These are phyloP conservation scores for Labeo rohita DNA, from an alignment of 2,113 vertebrate species.

Conservation along the genomic window DNA sequence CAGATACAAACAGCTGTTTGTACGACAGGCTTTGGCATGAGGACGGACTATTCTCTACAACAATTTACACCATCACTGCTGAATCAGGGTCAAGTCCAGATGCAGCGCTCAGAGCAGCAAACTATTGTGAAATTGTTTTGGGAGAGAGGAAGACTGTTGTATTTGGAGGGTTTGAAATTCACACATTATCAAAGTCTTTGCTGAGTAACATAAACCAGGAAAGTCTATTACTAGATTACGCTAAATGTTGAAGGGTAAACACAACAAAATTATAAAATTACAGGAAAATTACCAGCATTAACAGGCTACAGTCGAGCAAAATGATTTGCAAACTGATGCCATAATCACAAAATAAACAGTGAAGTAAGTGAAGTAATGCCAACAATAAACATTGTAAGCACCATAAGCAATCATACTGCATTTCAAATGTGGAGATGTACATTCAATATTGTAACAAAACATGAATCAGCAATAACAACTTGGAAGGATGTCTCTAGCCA, in stretches of 20 bases:
- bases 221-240: neutral
- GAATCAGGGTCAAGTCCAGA: neutral
- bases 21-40: conserved; percentile 1
- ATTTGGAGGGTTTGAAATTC: neutral
- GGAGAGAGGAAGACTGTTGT: neutral
- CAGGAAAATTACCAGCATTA: neutral
- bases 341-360: neutral
- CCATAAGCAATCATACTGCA: too few relatives aligned
- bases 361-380: neutral
- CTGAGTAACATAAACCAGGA: conserved; percentile 16
- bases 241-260: neutral
- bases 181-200: neutral
- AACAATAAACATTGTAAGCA: too few relatives aligned
- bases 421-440: too few relatives aligned
- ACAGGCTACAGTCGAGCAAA: too few relatives aligned
- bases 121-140: conserved; percentile 4
- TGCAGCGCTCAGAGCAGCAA: neutral
- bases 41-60: conserved; percentile 2
- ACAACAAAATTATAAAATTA: neutral
- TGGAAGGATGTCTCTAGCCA: neutral
- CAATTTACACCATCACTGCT: conserved; percentile 15
- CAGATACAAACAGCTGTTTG: conserved; percentile 1
- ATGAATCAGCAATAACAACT: neutral
- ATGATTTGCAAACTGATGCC: neutral
- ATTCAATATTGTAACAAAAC: neutral